Evolutionary conservation across 2,888 invertebrate genomes (phyloP), one percentile per base, ranked within the genome.

Genomic region (Callyntrura sp.): DNA sequence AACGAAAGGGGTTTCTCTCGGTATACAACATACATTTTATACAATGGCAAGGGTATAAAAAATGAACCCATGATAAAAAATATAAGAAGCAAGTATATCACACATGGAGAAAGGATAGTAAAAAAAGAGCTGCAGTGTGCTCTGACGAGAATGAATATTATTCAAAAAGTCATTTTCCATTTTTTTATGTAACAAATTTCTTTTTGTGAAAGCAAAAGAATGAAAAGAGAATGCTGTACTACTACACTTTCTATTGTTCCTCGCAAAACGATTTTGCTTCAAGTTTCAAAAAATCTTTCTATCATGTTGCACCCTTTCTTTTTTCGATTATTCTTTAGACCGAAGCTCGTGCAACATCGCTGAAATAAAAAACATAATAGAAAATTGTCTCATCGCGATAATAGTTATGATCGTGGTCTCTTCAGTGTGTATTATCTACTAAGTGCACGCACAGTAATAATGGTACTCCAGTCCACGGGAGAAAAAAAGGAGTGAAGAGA

Each of bases 211-310:
- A 68, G 68, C 12, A 48, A 35, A 43, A 86, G 51, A 62, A n/a
- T 23, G n/a, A 57, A 28, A 83, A 62, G 3, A 25, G 23, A 14
- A 12, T 28, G 28, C 12, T 3, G 17, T 60, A 28, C 70, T 17
- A 76, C 60, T 85, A 55, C 78, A 85, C 76, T 85, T 86, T 65
- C 55, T 57, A 86, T 86, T 86, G 79, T 86, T 86, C 86, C 45
- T 79, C 23, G 70, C 28, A 55, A 85, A 85, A 85, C 62, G 23
- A 17, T 60, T 73, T 76, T 45, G 60, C 23, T 84, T 25, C 45
- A 70, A 20, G 45, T 70, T 70, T 70, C 70, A 70, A 70, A 28
- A 68, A 12, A 43, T 28, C 20, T 82, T 85, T 76, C 6, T 51
- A 68, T 55, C 55, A 70, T 35, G 6, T n/a, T n/a, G 2, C 17